Conservation (phyloP, 2,888 invertebrate species). For the Tryphoninae sp. region DNA sequence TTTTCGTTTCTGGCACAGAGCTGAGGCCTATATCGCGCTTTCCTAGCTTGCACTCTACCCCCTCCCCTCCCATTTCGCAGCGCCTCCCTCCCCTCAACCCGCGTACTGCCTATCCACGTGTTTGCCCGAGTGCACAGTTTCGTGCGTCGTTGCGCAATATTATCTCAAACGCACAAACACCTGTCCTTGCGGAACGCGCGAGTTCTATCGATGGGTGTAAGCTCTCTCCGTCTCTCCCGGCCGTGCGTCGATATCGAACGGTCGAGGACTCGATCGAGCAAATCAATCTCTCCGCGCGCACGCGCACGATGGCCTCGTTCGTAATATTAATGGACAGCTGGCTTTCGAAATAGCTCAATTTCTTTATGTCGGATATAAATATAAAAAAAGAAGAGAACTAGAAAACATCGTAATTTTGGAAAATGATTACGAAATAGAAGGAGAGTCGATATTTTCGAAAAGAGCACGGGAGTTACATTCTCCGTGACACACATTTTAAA, state of each 20-base stretch:
- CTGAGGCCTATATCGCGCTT: constrained; percentile 76
- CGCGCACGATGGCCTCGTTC: constrained; percentile 48
- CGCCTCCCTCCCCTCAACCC: too few species aligned
- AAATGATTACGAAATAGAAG: background rate
- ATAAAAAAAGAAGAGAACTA: background rate
- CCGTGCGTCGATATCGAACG: constrained; percentile 28
- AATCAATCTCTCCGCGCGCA: constrained; percentile 27
- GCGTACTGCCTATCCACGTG: constrained; percentile 57
- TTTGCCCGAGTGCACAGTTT: constrained; percentile 32
- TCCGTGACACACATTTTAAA: background rate
- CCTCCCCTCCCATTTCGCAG: too few species aligned
- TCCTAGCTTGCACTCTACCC: constrained; percentile 59
- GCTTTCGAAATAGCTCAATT: constrained; percentile 15
- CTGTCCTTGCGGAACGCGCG: constrained; percentile 44
- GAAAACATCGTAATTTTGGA: background rate
- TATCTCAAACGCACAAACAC: constrained; percentile 44
- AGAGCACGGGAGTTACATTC: background rate
- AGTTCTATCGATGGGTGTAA: constrained; percentile 13
- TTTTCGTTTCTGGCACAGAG: constrained; percentile 80
- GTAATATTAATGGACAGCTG: constrained; percentile 31
- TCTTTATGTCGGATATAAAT: background rate
- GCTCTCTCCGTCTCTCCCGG: background rate
- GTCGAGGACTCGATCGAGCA: constrained; percentile 39
- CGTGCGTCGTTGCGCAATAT: constrained; percentile 42
- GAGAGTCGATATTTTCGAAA: background rate